These are phyloP conservation scores for Agrochola circellaris DNA, from an alignment of 2,888 invertebrate species.

Conservation along the genomic window DNA sequence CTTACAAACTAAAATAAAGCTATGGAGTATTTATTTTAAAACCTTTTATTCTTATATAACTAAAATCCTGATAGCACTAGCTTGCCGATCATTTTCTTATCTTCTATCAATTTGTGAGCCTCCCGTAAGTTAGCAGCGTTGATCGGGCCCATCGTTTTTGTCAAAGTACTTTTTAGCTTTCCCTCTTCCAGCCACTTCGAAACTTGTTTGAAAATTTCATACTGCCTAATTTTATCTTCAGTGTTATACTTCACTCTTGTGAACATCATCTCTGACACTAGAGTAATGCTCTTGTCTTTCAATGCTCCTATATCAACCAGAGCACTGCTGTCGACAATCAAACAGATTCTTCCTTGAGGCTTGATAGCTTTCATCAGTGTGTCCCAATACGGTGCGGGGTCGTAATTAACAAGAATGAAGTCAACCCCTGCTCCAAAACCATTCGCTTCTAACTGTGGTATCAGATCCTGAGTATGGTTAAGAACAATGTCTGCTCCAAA, in stretches of 20 bases:
- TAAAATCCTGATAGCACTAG: slow-evolving; percentile 81
- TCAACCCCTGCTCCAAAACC: slow-evolving; percentile 82
- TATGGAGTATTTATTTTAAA: background rate
- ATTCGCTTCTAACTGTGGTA: slow-evolving; percentile 78
- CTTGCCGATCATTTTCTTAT: slow-evolving; percentile 81
- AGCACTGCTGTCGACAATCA: slow-evolving; percentile 83
- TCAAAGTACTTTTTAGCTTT: slow-evolving; percentile 79
- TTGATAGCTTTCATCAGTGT: slow-evolving; percentile 82
- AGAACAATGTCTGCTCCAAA: slow-evolving; percentile 82
- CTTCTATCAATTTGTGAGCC: slow-evolving; percentile 83
- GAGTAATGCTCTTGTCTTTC: slow-evolving; percentile 84
- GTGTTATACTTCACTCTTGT: slow-evolving; percentile 85
- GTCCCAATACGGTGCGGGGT: slow-evolving; percentile 86
- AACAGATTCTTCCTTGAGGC: slow-evolving; percentile 84
- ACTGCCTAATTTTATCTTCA: slow-evolving; percentile 79
- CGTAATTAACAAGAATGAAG: slow-evolving; percentile 84
- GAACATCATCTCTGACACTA: slow-evolving; percentile 83
- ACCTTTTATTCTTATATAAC: slow-evolving; percentile 20
- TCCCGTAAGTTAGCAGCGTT: slow-evolving; percentile 84
- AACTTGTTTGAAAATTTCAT: slow-evolving; percentile 78
- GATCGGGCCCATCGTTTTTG: slow-evolving; percentile 81
- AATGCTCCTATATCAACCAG: slow-evolving; percentile 78
- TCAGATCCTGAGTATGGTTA: slow-evolving; percentile 80
- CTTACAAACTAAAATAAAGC: slow-evolving; percentile 2
- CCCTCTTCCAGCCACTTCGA: slow-evolving; percentile 81